Evolutionary conservation across 2,797 vertebrate genomes (phyloP).

Genomic region (Rhodeus uyekii): DNA sequence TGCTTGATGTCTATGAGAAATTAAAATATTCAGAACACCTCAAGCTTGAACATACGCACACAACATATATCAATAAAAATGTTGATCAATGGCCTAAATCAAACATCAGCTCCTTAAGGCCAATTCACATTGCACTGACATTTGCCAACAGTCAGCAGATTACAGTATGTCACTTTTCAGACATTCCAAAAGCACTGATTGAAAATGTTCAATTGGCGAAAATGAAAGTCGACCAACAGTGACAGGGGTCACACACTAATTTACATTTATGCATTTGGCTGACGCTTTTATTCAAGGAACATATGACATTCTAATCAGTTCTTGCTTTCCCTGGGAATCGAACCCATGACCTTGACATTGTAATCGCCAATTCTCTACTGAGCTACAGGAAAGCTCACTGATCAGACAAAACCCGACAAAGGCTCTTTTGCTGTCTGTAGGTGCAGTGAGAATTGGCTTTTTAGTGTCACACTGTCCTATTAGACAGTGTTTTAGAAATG

Average conservation of each 20-base stretch:
- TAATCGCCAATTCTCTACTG: too few species aligned
- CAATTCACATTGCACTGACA: neutral
- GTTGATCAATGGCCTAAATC: neutral
- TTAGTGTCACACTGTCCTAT: conserved; percentile 8
- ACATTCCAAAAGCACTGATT: neutral
- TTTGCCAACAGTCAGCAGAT: too few species aligned
- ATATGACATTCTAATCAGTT: too few species aligned
- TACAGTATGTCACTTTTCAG: neutral
- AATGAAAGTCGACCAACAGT: neutral
- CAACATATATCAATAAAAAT: neutral
- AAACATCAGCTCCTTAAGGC: neutral
- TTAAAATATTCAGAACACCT: conserved; percentile 4
- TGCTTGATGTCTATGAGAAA: neutral
- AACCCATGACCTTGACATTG: too few species aligned
- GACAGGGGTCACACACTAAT: neutral
- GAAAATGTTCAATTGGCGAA: neutral
- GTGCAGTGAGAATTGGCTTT: neutral
- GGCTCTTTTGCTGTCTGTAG: neutral
- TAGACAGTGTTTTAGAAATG: conserved; percentile 34
- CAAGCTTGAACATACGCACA: neutral
- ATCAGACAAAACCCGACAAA: neutral
- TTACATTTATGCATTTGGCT: too few species aligned
- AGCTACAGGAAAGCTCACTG: too few species aligned
- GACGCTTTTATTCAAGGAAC: too few species aligned
- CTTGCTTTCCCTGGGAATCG: too few species aligned